These are phyloP conservation scores for Andrena hattorfiana DNA, from an alignment of 2,888 invertebrate genomes.

Conservation along the genomic window DNA sequence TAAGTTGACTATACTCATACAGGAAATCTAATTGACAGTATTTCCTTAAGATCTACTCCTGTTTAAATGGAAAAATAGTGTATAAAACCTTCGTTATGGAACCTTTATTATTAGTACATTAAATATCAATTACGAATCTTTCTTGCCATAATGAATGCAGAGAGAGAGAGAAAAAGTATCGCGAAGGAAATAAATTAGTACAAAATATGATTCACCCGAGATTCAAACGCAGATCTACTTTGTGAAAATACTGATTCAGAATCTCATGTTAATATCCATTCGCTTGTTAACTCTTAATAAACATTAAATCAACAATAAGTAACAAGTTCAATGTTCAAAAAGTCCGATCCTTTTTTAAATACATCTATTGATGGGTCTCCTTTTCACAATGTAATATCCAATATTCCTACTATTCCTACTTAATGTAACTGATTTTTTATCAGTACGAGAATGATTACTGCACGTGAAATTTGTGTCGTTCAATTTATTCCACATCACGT, in stretches of 20 bases:
- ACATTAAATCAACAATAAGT: conserved; percentile 42
- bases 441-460: conserved; percentile 55
- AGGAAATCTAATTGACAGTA: conserved; percentile 76
- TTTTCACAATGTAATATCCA: conserved; percentile 78
- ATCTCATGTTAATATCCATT: conserved; percentile 1
- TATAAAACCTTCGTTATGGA: conserved; percentile 61
- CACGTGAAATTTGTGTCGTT: conserved; percentile 75
- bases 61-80: conserved; percentile 76
- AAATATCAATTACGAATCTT: conserved; percentile 39
- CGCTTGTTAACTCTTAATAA: conserved; percentile 8
- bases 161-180: conserved; percentile 37
- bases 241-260: not conserved
- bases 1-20: conserved; percentile 25
- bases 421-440: conserved; percentile 66
- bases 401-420: conserved; percentile 74
- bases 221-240: conserved; percentile 11
- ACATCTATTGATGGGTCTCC: conserved; percentile 70
- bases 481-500: conserved; percentile 81
- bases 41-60: conserved; percentile 72
- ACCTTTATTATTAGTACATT: conserved; percentile 40
- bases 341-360: conserved; percentile 35
- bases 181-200: conserved; percentile 55
- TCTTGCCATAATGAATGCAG: conserved; percentile 31
- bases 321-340: conserved; percentile 20
- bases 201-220: conserved; percentile 52